A percentile compares a stretch with the other conserved stretches of the same genome.
Conservation (phyloP, 2,797 vertebrate genomes). For the Eutrigla gurnardus region DNA sequence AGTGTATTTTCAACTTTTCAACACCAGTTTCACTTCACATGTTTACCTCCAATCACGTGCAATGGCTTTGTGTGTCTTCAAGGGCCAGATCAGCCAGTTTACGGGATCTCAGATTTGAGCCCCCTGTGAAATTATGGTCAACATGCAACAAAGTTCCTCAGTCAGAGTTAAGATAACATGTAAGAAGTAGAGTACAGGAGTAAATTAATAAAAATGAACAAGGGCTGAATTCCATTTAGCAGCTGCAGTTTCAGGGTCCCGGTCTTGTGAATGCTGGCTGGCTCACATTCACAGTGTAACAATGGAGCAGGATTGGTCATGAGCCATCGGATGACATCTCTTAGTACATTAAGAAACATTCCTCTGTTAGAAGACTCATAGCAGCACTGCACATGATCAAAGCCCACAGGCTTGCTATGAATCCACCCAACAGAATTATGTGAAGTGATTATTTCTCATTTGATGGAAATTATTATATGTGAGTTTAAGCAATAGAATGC, state of each 20-base stretch:
- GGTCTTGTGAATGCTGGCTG: background rate
- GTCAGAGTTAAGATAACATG: background rate
- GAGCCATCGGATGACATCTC: slow-evolving; percentile 6
- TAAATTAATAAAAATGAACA: background rate
- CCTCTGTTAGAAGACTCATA: slow-evolving; percentile 36
- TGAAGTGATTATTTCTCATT: slow-evolving; percentile 7
- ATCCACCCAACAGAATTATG: background rate
- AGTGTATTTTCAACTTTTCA: background rate
- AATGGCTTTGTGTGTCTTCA: slow-evolving; percentile 14
- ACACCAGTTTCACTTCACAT: background rate
- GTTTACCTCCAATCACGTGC: slow-evolving; percentile 13
- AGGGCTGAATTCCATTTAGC: background rate
- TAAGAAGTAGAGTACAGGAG: background rate
- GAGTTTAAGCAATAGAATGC: background rate
- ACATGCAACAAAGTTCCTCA: background rate
- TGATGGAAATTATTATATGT: background rate
- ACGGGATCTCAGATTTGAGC: background rate
- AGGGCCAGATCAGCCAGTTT: slow-evolving; percentile 14
- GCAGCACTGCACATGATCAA: slow-evolving; percentile 50
- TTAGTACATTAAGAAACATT: slow-evolving; percentile 11
- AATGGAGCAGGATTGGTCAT: slow-evolving; percentile 6
- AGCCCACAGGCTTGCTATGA: slow-evolving; percentile 25
- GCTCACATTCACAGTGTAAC: background rate
- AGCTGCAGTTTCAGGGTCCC: background rate
- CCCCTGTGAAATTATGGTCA: background rate